phyloP scores from a whole-genome alignment of 2,888 invertebrate genomes.

The Megamerina dolium region DNA sequence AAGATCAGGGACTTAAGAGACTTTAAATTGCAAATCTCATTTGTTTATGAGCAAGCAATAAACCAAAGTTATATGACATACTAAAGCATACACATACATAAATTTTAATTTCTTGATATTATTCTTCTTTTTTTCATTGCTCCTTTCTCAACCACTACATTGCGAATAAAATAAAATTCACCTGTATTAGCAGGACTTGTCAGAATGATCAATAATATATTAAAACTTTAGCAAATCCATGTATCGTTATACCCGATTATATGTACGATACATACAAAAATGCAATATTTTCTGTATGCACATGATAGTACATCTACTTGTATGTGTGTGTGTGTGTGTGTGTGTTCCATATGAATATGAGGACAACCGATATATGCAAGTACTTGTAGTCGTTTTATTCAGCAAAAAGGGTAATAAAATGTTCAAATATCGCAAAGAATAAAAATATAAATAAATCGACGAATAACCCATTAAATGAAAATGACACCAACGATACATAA shows the following conservation, averaged over 20 bases:
- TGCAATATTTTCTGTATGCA: too few relatives aligned
- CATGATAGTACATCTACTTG: neutral
- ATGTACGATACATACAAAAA: too few relatives aligned
- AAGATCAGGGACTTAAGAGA: too few relatives aligned
- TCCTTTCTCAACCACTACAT: too few relatives aligned
- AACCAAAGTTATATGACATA: conserved; percentile 10
- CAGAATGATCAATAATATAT: conserved; percentile 24
- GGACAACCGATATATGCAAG: too few relatives aligned
- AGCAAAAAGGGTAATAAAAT: neutral
- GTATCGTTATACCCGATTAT: neutral
- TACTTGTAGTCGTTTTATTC: too few relatives aligned
- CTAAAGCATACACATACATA: too few relatives aligned
- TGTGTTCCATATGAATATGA: too few relatives aligned
- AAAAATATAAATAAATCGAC: conserved; percentile 19
- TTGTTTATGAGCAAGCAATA: conserved; percentile 19
- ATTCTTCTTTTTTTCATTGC: too few relatives aligned
- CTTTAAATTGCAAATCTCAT: too few relatives aligned
- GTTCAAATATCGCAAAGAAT: conserved; percentile 21
- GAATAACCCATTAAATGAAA: conserved; percentile 43
- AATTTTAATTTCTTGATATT: too few relatives aligned
- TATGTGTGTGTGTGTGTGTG: too few relatives aligned
- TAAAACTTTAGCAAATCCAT: conserved; percentile 6
- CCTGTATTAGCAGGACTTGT: conserved; percentile 18
- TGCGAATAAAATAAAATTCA: conserved; percentile 16
- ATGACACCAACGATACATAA: conserved; percentile 41